Evolutionary conservation across 2,888 invertebrate genomes (phyloP), one percentile per base, ranked within the genome.

Genomic region (Luperina testacea): DNA sequence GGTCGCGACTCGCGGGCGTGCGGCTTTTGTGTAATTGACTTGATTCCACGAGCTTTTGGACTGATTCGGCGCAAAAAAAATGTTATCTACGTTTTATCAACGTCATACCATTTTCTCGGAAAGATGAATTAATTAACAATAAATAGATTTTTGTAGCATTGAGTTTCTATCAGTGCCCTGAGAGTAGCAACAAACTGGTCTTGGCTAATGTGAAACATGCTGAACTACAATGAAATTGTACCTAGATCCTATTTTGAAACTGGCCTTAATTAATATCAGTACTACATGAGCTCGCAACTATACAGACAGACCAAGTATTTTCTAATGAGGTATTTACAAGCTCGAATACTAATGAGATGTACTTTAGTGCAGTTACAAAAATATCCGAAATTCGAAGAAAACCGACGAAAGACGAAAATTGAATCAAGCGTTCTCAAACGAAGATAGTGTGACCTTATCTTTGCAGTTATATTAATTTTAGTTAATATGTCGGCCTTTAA

Each of bases 1-100:
- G 27, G 9, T 17, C 32, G 38, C 68, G 69, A 45, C 32, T 32
- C 64, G 32, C 15, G 32, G n/a, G 17, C 45, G 5, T 38, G 57
- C 53, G 72, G 65, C n/a, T 63, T 72, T 63, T 64, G 59, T 71
- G 71, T 67, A 74, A 72, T 84, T 74, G 51, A 81, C 63, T 76
- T 73, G 57, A 73, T 64, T 65, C 32, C 61, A 17, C 53, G 48
- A 45, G 48, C 20, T 57, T 75, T 27, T 80, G 7, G 0, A 38
- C 27, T 42, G 45, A 77, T 67, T 68, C 38, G 11, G 6, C 53
- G 38, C 68, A 48, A 72, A 27, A 67, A 48, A 61, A 45, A 24
- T 24, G 17, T 17, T 48, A 13, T 17, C 38, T 27, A 57, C 48
- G 9, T 69, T 81, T n/a, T 38, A 15, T 5, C 27, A 13, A 68